These are phyloP conservation scores for Neotoxoptera formosana DNA, from an alignment of 1,140 invertebrate genomes.

Conservation along the genomic window DNA sequence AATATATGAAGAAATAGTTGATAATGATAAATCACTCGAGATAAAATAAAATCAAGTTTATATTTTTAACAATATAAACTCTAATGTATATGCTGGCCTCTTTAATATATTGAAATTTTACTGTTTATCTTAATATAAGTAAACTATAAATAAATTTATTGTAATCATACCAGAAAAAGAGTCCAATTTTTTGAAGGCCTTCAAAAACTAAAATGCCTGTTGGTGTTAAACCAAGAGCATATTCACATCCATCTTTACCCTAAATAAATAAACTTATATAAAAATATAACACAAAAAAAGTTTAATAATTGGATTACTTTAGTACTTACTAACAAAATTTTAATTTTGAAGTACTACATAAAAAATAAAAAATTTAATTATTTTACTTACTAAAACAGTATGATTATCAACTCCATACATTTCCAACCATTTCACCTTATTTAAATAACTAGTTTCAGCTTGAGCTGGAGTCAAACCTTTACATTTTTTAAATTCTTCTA, in stretches of 20 bases:
- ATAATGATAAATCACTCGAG: neutral
- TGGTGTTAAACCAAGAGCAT: constrained; percentile 95
- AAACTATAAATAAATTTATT: neutral
- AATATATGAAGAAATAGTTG: too few species aligned
- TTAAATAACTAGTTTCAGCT: constrained; percentile 90
- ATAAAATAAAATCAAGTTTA: neutral
- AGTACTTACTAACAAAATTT: neutral
- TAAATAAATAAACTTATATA: constrained; percentile 64
- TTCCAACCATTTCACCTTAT: constrained; percentile 94
- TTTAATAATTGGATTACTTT: neutral
- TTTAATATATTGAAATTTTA: neutral
- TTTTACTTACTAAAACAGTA: constrained; percentile 75
- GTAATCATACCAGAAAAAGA: constrained; percentile 89
- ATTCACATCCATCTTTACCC: constrained; percentile 96
- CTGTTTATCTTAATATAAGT: neutral
- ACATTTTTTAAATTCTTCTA: constrained; percentile 88
- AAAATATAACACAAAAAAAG: neutral
- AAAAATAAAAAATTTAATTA: neutral
- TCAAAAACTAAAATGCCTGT: constrained; percentile 98
- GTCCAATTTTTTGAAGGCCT: constrained; percentile 91
- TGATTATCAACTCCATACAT: constrained; percentile 98
- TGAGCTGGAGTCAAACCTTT: constrained; percentile 86
- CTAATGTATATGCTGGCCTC: too few species aligned
- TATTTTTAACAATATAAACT: too few species aligned
- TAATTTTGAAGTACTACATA: neutral